Percentiles rank a stretch among this genome's conserved stretches.
These are phyloP conservation scores for Mesocentrotus franciscanus DNA, from an alignment of 53 echinoderm and acorn worm species.

Conservation along the genomic window DNA sequence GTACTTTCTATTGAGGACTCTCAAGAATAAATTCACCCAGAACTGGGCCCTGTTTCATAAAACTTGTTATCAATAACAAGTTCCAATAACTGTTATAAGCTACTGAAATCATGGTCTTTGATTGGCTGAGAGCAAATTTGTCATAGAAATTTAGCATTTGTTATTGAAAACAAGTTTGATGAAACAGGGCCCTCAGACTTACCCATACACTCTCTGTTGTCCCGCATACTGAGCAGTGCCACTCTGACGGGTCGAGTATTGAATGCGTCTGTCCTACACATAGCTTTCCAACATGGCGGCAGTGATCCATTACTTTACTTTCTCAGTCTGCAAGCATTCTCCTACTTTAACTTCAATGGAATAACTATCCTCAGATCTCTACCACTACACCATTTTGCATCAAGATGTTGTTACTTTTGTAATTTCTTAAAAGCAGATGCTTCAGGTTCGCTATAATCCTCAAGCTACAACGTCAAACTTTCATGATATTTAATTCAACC, in stretches of 20 bases:
- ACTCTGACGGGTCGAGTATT: constrained; percentile 88
- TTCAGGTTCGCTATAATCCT: neutral
- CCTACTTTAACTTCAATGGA: neutral
- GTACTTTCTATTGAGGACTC: too few relatives aligned
- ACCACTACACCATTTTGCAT: neutral
- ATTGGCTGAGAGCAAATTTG: too few relatives aligned
- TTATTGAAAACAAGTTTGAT: too few relatives aligned
- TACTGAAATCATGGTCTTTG: too few relatives aligned
- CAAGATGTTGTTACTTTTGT: neutral
- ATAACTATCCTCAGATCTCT: neutral
- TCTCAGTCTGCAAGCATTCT: neutral
- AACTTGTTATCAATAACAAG: too few relatives aligned
- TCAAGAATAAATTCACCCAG: too few relatives aligned
- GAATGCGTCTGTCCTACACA: constrained; percentile 83
- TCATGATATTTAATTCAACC: neutral
- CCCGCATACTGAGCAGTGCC: constrained; percentile 88
- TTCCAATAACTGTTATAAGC: too few relatives aligned
- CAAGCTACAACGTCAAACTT: neutral
- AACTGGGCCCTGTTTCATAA: too few relatives aligned
- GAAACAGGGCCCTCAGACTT: neutral
- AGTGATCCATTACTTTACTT: constrained; percentile 76
- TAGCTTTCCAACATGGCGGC: constrained; percentile 86
- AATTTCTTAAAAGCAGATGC: neutral
- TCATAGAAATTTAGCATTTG: too few relatives aligned
- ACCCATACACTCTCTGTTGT: constrained; percentile 98